A percentile compares a stretch with the other conserved stretches of the same genome.
Evolutionary conservation across 2,797 vertebrate species (phyloP).

Genomic region (Poeciliopsis paucimaculata): DNA sequence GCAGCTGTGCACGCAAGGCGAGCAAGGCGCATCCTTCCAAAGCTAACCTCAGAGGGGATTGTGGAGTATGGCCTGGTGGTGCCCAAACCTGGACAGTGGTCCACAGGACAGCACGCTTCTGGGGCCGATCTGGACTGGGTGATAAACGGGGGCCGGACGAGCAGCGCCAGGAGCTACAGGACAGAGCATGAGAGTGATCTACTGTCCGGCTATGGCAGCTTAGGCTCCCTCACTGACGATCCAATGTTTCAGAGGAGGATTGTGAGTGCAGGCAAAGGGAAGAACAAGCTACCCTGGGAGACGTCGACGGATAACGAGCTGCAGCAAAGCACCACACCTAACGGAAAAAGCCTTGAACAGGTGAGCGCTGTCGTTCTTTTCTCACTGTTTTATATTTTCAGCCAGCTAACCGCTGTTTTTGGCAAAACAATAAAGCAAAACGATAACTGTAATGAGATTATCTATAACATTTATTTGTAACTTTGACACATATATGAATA

Average conservation of each 20-base stretch:
- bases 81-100: constrained; percentile 77
- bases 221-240: constrained; percentile 67
- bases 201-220: constrained; percentile 70
- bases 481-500: neutral
- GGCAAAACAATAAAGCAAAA: neutral
- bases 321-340: constrained; percentile 59
- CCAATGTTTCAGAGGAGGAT: constrained; percentile 81
- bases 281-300: constrained; percentile 95
- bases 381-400: neutral
- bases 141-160: constrained; percentile 81
- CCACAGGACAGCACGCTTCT: constrained; percentile 62
- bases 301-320: constrained; percentile 66
- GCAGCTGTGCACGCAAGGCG: constrained; percentile 87
- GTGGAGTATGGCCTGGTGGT: constrained; percentile 86
- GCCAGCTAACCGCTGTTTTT: neutral
- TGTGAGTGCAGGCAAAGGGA: constrained; percentile 90
- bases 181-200: constrained; percentile 68
- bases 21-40: constrained; percentile 85
- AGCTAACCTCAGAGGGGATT: constrained; percentile 79
- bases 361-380: constrained; percentile 57
- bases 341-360: constrained; percentile 72
- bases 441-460: neutral
- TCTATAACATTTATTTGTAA: neutral
- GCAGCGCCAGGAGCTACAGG: constrained; percentile 82
- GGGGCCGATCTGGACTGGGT: constrained; percentile 91